These are phyloP conservation scores for Pitta sordida DNA, from an alignment of 2,113 vertebrate species.

Conservation along the genomic window DNA sequence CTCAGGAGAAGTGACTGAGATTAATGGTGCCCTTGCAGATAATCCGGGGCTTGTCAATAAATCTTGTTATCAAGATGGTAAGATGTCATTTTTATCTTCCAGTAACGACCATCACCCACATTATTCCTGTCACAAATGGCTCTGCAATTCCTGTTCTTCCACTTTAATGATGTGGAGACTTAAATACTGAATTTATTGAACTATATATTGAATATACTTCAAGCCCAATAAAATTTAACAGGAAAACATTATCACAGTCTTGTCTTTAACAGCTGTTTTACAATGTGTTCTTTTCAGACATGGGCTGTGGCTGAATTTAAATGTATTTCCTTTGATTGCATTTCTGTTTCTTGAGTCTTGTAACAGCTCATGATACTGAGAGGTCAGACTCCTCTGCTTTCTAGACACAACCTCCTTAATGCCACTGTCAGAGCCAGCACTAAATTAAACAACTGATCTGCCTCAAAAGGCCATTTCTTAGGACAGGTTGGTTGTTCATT, in stretches of 20 bases:
- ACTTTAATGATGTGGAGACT: background rate
- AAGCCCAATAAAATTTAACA: background rate
- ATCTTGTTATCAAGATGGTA: slow-evolving; percentile 96
- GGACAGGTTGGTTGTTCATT: background rate
- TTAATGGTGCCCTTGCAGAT: slow-evolving; percentile 88
- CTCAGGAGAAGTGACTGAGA: slow-evolving; percentile 90
- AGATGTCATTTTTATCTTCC: slow-evolving; percentile 47
- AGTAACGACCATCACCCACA: background rate
- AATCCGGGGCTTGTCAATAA: slow-evolving; percentile 94
- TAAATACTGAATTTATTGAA: background rate
- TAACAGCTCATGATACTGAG: background rate
- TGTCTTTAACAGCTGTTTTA: background rate
- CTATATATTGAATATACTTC: background rate
- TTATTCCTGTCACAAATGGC: background rate
- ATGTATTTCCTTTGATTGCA: background rate
- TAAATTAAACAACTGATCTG: background rate
- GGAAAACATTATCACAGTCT: background rate
- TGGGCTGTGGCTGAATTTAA: background rate
- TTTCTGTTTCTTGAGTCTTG: background rate
- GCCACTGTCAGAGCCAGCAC: background rate
- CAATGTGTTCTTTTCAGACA: background rate
- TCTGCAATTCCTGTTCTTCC: background rate
- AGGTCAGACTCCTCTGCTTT: background rate
- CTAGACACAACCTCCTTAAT: background rate
- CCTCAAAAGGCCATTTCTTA: background rate